Conservation (phyloP, 2,888 invertebrate species). For the Cinara cedri region DNA sequence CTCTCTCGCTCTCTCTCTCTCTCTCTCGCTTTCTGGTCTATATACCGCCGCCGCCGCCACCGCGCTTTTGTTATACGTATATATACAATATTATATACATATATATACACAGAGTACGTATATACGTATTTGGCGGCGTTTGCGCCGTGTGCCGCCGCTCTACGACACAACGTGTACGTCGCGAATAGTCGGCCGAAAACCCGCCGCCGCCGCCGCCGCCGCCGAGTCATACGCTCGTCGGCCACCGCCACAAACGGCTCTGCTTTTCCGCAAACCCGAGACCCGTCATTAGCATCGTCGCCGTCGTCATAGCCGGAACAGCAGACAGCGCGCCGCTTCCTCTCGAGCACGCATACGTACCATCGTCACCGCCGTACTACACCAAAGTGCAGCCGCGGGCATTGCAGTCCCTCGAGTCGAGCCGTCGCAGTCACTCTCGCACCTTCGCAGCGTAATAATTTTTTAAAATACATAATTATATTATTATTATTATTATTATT, state of each 20-base stretch:
- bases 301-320: not conserved
- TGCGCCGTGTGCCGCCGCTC: constrained; percentile 17
- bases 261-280: not conserved
- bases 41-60: too few relatives aligned
- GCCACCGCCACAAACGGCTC: constrained; percentile 27
- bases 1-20: too few relatives aligned
- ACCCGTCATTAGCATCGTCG: not conserved
- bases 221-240: constrained; percentile 34
- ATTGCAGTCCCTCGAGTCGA: too few relatives aligned
- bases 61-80: not conserved
- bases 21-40: too few relatives aligned
- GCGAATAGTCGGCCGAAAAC: not conserved
- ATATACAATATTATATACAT: not conserved
- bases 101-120: not conserved
- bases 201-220: not conserved
- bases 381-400: too few relatives aligned
- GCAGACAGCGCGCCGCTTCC: constrained; percentile 39
- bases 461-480: too few relatives aligned
- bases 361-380: too few relatives aligned
- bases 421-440: too few relatives aligned
- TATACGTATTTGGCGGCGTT: too few relatives aligned
- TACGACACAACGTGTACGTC: constrained; percentile 6
- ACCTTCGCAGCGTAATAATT: too few relatives aligned
- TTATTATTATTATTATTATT: too few relatives aligned
- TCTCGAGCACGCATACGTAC: too few relatives aligned